These are phyloP conservation scores for Zaprionus gabonicus DNA, from an alignment of 1,140 invertebrate genomes.

Conservation along the genomic window DNA sequence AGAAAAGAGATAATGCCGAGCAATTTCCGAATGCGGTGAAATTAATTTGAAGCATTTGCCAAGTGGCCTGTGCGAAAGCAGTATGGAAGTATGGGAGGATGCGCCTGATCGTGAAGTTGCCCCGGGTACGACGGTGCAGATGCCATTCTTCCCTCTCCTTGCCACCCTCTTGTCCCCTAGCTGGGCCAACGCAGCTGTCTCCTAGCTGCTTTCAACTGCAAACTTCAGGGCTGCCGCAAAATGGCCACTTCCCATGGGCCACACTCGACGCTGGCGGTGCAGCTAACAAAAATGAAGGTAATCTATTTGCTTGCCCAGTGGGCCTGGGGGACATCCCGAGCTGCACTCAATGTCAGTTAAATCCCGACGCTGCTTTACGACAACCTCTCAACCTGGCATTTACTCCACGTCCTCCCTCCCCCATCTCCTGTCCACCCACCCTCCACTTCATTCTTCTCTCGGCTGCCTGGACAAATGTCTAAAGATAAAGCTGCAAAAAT, in stretches of 20 bases:
- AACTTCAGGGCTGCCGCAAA: slow-evolving; percentile 70
- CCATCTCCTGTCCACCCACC: neutral
- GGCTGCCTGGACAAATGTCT: slow-evolving; percentile 60
- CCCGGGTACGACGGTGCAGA: neutral
- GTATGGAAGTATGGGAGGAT: neutral
- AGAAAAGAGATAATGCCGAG: slow-evolving; percentile 49
- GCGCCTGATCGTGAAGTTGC: slow-evolving; percentile 25
- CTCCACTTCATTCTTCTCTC: neutral
- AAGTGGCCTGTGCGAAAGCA: slow-evolving; percentile 10
- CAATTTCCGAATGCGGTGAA: slow-evolving; percentile 73
- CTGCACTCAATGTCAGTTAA: slow-evolving; percentile 78
- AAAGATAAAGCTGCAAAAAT: slow-evolving; percentile 83
- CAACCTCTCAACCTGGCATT: slow-evolving; percentile 43
- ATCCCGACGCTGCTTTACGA: slow-evolving; percentile 76
- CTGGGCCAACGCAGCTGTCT: slow-evolving; percentile 38
- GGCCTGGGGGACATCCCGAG: slow-evolving; percentile 13
- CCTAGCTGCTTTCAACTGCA: slow-evolving; percentile 61
- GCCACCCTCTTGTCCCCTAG: neutral
- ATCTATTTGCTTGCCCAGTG: slow-evolving; percentile 66
- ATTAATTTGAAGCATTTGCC: slow-evolving; percentile 78
- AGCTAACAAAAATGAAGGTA: slow-evolving; percentile 56
- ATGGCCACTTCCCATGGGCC: slow-evolving; percentile 75
- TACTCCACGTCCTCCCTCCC: neutral
- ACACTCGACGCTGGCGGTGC: slow-evolving; percentile 31
- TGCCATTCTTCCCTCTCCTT: neutral